Percentiles rank a stretch among this genome's conserved stretches.
Evolutionary conservation across 2,797 vertebrate species (phyloP).

Genomic region (Octomys mimax): DNA sequence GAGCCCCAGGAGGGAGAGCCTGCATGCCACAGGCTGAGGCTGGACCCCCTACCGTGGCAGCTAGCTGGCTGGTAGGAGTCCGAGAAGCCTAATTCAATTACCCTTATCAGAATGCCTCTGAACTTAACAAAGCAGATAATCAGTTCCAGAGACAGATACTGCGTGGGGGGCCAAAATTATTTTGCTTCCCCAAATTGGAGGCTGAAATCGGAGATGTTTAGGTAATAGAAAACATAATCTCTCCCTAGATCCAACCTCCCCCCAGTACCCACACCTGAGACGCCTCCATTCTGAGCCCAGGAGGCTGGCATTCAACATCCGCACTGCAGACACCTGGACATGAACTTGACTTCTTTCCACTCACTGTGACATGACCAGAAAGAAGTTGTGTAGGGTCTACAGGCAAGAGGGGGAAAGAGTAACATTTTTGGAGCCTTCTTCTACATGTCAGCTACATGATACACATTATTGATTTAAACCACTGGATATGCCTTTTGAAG

Average conservation of each 20-base stretch:
- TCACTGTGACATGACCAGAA: neutral
- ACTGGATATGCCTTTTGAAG: neutral
- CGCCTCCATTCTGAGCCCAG: conserved; percentile 13
- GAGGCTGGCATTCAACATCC: neutral
- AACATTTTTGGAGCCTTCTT: neutral
- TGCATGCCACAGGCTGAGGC: neutral
- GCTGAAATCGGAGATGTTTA: conserved; percentile 88
- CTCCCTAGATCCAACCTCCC: conserved; percentile 10
- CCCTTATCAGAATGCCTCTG: conserved; percentile 90
- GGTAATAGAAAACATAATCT: conserved; percentile 87
- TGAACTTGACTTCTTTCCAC: conserved; percentile 61
- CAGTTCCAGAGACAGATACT: conserved; percentile 90
- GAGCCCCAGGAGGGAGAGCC: conserved; percentile 67
- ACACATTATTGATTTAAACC: neutral
- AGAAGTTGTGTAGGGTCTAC: neutral
- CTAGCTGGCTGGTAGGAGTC: conserved; percentile 87
- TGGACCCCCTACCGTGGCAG: conserved; percentile 86
- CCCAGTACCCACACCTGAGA: conserved; percentile 84
- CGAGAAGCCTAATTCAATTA: conserved; percentile 91
- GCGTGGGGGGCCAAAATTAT: conserved; percentile 88
- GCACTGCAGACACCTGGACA: neutral
- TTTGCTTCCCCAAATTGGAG: conserved; percentile 87
- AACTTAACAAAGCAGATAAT: conserved; percentile 91
- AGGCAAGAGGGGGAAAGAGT: neutral
- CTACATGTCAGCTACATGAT: neutral